Conservation (phyloP, 2,113 vertebrate genomes). For the Perca fluviatilis region DNA sequence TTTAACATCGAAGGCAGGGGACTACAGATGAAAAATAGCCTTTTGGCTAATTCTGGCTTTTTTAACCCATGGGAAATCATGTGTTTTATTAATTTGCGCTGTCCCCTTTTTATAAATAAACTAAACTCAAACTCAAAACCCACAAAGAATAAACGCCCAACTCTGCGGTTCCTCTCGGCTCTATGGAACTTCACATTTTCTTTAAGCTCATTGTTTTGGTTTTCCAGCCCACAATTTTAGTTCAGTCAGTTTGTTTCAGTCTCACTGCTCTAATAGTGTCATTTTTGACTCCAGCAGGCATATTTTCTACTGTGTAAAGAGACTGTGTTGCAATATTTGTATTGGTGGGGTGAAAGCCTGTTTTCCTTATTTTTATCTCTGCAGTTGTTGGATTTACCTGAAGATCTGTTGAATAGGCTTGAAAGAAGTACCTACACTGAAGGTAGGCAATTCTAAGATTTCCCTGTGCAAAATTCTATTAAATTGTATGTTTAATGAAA, state of each 20-base stretch:
- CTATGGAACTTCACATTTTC: background rate
- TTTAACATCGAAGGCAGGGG: no score
- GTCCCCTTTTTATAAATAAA: no score
- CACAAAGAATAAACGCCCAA: background rate
- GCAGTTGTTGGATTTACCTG: constrained; percentile 69
- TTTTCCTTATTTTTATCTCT: constrained; percentile 3
- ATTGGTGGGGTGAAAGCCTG: background rate
- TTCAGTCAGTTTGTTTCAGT: background rate
- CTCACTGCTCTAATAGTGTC: no score
- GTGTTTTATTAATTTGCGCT: no score
- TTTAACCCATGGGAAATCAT: no score
- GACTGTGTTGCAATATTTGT: background rate
- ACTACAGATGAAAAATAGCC: no score
- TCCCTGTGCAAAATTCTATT: background rate
- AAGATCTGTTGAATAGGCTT: background rate
- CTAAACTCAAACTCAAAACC: no score
- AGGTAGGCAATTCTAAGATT: constrained; percentile 47
- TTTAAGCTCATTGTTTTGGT: background rate
- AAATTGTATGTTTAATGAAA: background rate
- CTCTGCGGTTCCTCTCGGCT: background rate
- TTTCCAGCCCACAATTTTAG: background rate
- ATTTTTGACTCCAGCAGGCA: background rate
- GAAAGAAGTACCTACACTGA: constrained; percentile 14
- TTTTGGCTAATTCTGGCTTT: no score
- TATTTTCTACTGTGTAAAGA: background rate